Base-by-base conservation (phyloP, 2,888 invertebrate species). In the Barypeithes pellucidus region DNA sequence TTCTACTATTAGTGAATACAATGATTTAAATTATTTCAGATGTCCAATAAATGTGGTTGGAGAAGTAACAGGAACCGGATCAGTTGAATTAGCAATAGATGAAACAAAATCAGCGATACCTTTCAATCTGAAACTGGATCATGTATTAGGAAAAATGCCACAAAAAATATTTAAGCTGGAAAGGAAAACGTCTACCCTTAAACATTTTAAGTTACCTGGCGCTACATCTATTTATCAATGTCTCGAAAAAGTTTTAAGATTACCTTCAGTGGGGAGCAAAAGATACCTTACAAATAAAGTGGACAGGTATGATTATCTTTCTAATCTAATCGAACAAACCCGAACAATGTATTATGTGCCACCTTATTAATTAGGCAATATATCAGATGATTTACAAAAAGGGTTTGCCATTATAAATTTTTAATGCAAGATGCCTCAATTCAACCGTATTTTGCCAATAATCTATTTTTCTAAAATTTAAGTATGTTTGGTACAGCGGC, bases 181-280 rank as follows among this genome's bases (percentile, higher is more conserved):
- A n/a, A 83, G 87, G 18, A 81, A 81, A 50, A 45, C 77, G 0
- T 81, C 78, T 0, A 14, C 82, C 3, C 69, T 81, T 9, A 83
- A 85, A 77, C 79, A 80, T 16, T 73, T 86, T n/a, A 75, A 75
- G 9, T 73, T 86, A 9, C 85, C 85, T 0, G 75, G 79, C 90
- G 88, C 78, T 1, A 65, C 78, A 8, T 90, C 89, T 0, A 90
- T 95, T 0, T 87, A 87, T 72, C 90, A 90, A 68, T 94, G 94
- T 0, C 86, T 97, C 8, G 88, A 93, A 69, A 88, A 93, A 76
- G 98, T 99, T 0, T 86, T 99, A 52, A 89, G 94, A 77, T 89
- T 98, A 20, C 95, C 98, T 0, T 91, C 96, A 1, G 98, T 99
- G 4, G 95, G 94, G 57, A 97, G 98, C 85, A 99, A 99, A 86